phyloP scores from a whole-genome alignment of 2,113 vertebrate genomes.

The Theropithecus gelada region DNA sequence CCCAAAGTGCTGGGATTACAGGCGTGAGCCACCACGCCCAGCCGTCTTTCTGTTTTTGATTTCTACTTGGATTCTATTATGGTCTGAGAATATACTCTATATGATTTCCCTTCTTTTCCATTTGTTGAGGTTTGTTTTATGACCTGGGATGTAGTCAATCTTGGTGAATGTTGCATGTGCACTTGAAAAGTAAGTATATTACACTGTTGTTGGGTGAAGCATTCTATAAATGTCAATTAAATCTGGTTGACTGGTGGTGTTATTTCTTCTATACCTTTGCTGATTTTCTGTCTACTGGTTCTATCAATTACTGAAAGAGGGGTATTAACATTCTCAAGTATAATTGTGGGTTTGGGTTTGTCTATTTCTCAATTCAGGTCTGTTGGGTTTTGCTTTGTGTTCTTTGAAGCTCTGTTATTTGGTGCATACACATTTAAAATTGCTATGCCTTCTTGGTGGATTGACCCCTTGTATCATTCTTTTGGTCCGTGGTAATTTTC shows the following conservation, averaged over 20 bases:
- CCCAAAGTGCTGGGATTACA: no score
- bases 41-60: conserved; percentile 1
- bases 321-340: not conserved
- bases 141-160: not conserved
- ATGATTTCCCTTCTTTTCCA: conserved; percentile 7
- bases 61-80: conserved; percentile 18
- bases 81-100: not conserved
- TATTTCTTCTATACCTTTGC: not conserved
- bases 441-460: not conserved
- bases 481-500: not conserved
- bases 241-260: not conserved
- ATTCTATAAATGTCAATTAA: conserved; percentile 24
- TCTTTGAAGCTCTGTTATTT: conserved; percentile 29
- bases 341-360: conserved; percentile 15
- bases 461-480: not conserved
- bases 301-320: not conserved
- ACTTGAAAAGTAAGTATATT: conserved; percentile 39
- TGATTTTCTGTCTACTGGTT: conserved; percentile 28
- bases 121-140: conserved; percentile 23
- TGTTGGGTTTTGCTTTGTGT: conserved; percentile 20
- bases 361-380: conserved; percentile 35
- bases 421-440: conserved; percentile 19
- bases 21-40: no score
- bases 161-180: not conserved
- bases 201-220: not conserved